phyloP scores from a whole-genome alignment of 2,113 vertebrate genomes.

The Capreolus pygargus region DNA sequence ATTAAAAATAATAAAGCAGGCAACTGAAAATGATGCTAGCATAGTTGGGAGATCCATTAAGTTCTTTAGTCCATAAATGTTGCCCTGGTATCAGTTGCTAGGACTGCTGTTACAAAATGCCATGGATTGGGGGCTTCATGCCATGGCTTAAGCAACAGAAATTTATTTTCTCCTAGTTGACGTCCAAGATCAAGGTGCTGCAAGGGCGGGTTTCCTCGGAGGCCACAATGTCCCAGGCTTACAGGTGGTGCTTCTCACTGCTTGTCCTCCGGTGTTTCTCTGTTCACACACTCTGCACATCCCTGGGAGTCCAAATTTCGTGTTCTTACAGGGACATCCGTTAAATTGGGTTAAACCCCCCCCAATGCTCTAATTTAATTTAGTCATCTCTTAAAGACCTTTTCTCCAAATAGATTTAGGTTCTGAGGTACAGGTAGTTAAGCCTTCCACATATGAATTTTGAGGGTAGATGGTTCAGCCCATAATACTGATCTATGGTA shows the following conservation, averaged over 20 bases:
- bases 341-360: neutral
- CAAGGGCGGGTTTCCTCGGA: neutral
- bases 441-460: neutral
- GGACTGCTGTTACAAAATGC: neutral
- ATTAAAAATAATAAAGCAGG: neutral
- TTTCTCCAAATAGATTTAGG: neutral
- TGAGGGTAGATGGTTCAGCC: neutral
- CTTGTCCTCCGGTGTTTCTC: neutral
- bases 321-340: neutral
- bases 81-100: neutral
- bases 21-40: neutral
- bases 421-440: neutral
- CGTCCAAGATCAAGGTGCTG: neutral
- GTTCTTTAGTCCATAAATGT: neutral
- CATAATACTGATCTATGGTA: neutral
- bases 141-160: neutral
- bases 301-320: neutral
- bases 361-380: neutral
- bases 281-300: rapidly evolving
- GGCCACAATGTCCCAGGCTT: neutral
- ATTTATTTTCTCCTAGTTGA: neutral
- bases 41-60: neutral
- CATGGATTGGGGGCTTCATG: neutral
- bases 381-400: neutral
- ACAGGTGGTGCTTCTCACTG: rapidly evolving